Base-by-base conservation (phyloP, 64 coral and sea anemone genomes). In the Trachythela sp. region DNA sequence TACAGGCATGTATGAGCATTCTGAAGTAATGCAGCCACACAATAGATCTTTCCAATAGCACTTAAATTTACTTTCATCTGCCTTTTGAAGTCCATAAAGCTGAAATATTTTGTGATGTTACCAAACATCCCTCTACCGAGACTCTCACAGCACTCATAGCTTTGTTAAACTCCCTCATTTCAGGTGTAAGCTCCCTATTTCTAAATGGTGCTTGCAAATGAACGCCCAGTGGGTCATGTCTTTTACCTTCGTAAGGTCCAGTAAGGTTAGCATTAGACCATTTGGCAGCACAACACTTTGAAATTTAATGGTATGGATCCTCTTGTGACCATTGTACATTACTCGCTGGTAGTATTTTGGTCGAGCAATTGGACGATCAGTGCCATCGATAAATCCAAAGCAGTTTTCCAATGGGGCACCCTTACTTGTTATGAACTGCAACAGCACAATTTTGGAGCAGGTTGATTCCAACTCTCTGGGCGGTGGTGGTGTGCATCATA, bases 51-150 rank as follows among this genome's bases (percentile, higher is more conserved):
- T 68, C 59, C 59, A 22, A 68, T 68, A 6, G 59, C 59, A 68
- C 59, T 68, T 22, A 68, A 31, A 68, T 68, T 6, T 31, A 68
- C 59, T 68, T 68, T 68, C 59, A 68, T 68, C 59, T 68, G 59
- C 59, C 59, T 68, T 31, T 68, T 68, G 15, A 68, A 68, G 18
- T 68, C 59, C 20, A 68, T 14, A 68, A 68, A 68, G 59, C 59
- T 68, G 18, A 68, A 68, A 68, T 68, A 68, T 68, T 68, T 68
- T 22, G 59, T 68, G 59, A 68, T 68, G 59, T 68, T 68, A 68
- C 59, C 59, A 68, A 68, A 68, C 59, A 68, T 68, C 59, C 59
- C 59, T 68, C 59, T 68, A 68, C 20, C 30, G 59, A 68, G 59
- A 68, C 20, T 68, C 59, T 68, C 59, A 68, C 59, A 68, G 59